Percentiles rank a stretch among this genome's conserved stretches.
Conservation (phyloP, 2,888 invertebrate genomes). For the Synergus japonicus region DNA sequence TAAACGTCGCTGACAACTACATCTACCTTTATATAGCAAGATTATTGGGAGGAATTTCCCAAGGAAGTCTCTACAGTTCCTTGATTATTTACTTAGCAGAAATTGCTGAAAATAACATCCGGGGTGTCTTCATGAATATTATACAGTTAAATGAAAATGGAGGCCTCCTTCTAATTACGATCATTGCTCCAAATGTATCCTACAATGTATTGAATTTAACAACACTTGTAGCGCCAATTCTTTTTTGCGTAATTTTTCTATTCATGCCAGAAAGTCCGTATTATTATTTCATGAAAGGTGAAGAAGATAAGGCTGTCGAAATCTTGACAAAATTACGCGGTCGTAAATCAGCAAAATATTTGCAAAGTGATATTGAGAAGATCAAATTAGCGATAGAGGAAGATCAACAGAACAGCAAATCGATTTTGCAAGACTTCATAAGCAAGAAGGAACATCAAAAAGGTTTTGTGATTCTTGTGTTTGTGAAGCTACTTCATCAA, state of each 20-base stretch:
- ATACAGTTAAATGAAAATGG: slow-evolving; percentile 78
- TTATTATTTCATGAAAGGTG: slow-evolving; percentile 79
- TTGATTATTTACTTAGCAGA: slow-evolving; percentile 82
- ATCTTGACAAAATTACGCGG: slow-evolving; percentile 80
- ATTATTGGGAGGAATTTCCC: slow-evolving; percentile 77
- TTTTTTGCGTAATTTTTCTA: slow-evolving; percentile 80
- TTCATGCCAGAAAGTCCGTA: slow-evolving; percentile 85
- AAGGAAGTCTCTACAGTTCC: slow-evolving; percentile 77
- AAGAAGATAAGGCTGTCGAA: slow-evolving; percentile 79
- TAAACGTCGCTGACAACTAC: slow-evolving; percentile 62
- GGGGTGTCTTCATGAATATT: slow-evolving; percentile 80
- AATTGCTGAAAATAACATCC: slow-evolving; percentile 79
- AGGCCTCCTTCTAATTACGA: slow-evolving; percentile 71
- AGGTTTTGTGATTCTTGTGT: slow-evolving; percentile 81
- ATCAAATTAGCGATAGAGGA: slow-evolving; percentile 80
- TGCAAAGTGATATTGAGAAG: slow-evolving; percentile 79
- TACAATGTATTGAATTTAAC: slow-evolving; percentile 79
- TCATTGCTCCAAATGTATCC: slow-evolving; percentile 76
- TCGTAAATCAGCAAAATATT: slow-evolving; percentile 76
- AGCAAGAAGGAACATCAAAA: slow-evolving; percentile 78
- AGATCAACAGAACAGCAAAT: slow-evolving; percentile 53
- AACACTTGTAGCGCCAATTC: slow-evolving; percentile 79
- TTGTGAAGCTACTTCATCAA: slow-evolving; percentile 82
- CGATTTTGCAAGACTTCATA: slow-evolving; percentile 74
- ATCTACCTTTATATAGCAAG: slow-evolving; percentile 74